Evolutionary conservation across 2,113 vertebrate species (phyloP), one percentile per base, ranked within the genome.

Genomic region (Tichodroma muraria): DNA sequence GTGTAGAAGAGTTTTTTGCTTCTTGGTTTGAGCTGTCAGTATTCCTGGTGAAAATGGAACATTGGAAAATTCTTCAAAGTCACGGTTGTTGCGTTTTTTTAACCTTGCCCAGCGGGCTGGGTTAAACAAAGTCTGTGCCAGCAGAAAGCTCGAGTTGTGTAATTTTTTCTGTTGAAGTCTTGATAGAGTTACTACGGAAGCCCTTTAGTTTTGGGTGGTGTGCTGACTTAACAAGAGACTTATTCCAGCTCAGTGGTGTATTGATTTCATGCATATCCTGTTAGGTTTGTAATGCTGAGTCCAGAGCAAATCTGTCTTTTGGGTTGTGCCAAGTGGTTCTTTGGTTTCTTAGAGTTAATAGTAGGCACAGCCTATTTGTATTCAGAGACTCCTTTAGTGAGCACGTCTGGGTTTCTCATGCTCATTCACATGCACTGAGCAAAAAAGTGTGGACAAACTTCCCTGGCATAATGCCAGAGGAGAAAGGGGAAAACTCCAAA

Each of bases 201-300:
- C 88, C 70, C 79, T 93, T 93, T 94, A 94, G 80, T 86, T 86
- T 85, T 84, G 77, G 94, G 90, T 89, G 89, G 91, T 96, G 94
- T 91, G 76, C 92, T 89, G 72, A 85, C 60, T 94, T 84, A 73
- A 88, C 87, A 93, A 79, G 82, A 94, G 84, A 60, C 93, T 93
- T 95, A 86, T 91, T 95, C 90, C 80, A 94, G 79, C 76, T 85
- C 88, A 92, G 90, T 80, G 72, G 57, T 91, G 80, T 95, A 64
- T 90, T 93, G 95, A 92, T 96, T 95, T 96, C 85, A 95, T 96
- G 94, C 90, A 38, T 95, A 94, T 95, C 76, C 69, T 94, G 80
- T 92, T 95, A 84, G 85, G 85, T 95, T 95, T 93, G 88, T 95
- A 93, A 95, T 92, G 90, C 90, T 6, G 72, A 88, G 82, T 93